Conservation (phyloP, 2,113 vertebrate species). For the Zootoca vivipara region DNA sequence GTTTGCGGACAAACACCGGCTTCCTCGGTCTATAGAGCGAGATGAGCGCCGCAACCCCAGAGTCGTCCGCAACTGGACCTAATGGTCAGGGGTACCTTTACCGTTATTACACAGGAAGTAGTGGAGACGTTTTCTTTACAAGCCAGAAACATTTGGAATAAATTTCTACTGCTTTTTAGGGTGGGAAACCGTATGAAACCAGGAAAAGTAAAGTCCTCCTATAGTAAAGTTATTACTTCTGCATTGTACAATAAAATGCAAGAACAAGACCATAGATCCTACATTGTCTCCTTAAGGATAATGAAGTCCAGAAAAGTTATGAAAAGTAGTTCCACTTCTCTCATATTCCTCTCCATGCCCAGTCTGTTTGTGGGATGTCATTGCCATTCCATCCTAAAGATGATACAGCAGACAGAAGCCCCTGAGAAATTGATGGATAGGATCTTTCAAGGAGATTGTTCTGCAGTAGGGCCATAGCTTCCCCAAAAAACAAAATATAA, state of each 20-base stretch:
- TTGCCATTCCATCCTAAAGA: background rate
- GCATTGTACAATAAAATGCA: background rate
- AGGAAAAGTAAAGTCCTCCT: background rate
- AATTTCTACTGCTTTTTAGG: background rate
- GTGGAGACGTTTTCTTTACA: background rate
- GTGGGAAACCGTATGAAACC: background rate
- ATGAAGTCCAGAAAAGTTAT: background rate
- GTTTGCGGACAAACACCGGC: too few species aligned
- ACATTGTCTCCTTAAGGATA: background rate
- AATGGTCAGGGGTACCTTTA: too few species aligned
- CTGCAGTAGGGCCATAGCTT: background rate
- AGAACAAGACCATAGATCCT: background rate
- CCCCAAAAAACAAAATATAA: background rate
- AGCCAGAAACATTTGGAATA: background rate
- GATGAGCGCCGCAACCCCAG: too few species aligned
- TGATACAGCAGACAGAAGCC: background rate
- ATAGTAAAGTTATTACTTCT: background rate
- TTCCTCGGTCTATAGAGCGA: too few species aligned
- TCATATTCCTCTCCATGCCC: background rate
- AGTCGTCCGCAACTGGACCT: too few species aligned
- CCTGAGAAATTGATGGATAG: background rate
- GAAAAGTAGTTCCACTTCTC: background rate
- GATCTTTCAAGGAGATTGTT: background rate
- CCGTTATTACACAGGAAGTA: background rate
- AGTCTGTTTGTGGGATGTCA: background rate